These are phyloP conservation scores for Drosophila pachea DNA, from an alignment of 1,140 invertebrate species.

Conservation along the genomic window DNA sequence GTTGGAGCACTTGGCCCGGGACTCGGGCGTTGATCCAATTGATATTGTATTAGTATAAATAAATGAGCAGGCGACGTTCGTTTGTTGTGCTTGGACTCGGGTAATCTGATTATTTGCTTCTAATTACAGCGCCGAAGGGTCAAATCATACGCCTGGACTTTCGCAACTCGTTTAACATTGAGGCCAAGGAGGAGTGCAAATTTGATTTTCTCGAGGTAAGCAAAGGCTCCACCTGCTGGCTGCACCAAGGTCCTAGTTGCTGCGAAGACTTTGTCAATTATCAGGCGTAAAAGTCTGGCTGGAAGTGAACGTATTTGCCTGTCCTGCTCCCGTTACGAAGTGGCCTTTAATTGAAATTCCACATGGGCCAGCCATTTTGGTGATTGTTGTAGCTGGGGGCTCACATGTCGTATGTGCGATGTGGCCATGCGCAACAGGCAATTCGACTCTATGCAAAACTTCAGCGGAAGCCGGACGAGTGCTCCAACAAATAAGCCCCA, in stretches of 20 bases:
- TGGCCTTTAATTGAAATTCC: conserved; percentile 69
- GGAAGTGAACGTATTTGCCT: too few relatives aligned
- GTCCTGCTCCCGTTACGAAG: neutral
- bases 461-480: neutral
- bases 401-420: conserved; percentile 34
- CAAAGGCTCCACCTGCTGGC: conserved; percentile 12
- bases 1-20: too few relatives aligned
- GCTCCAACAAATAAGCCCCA: too few relatives aligned
- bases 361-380: conserved; percentile 24
- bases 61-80: conserved; percentile 8
- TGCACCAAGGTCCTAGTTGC: conserved; percentile 25
- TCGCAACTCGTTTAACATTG: conserved; percentile 88
- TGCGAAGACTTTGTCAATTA: conserved; percentile 5
- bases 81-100: neutral
- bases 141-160: conserved; percentile 89
- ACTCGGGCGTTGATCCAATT: neutral
- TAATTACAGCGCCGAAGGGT: conserved; percentile 85
- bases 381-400: neutral
- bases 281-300: too few relatives aligned
- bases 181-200: conserved; percentile 86
- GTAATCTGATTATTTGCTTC: conserved; percentile 32
- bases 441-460: neutral
- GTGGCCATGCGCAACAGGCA: conserved; percentile 14
- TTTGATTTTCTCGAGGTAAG: conserved; percentile 90
- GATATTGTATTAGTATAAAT: neutral